Evolutionary conservation across 2,888 invertebrate genomes (phyloP).

Genomic region (Drosophila quinaria): DNA sequence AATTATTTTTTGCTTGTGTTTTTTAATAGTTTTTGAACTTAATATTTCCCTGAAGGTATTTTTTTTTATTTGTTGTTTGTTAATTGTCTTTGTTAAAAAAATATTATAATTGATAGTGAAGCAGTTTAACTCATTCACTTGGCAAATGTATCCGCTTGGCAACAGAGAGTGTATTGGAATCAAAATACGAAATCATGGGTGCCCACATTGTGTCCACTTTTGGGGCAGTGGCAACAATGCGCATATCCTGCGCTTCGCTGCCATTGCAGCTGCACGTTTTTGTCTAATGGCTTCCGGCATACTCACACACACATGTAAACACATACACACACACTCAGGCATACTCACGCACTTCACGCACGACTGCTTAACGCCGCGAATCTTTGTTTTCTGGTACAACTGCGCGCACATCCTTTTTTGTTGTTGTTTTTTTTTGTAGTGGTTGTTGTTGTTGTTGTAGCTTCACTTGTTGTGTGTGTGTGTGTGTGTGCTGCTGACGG

Average conservation of each 20-base stretch:
- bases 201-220: conserved; percentile 73
- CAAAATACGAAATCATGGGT: conserved; percentile 40
- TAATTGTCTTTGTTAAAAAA: no score
- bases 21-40: no score
- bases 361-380: conserved; percentile 76
- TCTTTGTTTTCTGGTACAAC: conserved; percentile 77
- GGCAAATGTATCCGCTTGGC: not conserved
- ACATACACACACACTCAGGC: conserved; percentile 8
- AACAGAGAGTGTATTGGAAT: conserved; percentile 33
- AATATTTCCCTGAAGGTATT: no score
- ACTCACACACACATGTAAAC: conserved; percentile 21
- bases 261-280: conserved; percentile 71
- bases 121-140: not conserved
- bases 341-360: conserved; percentile 72
- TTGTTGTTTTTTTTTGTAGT: conserved; percentile 23
- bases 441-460: conserved; percentile 14
- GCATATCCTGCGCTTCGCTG: conserved; percentile 65
- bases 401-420: conserved; percentile 66
- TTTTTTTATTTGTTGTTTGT: no score
- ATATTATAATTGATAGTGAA: not conserved
- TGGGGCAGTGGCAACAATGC: conserved; percentile 74
- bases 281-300: conserved; percentile 80
- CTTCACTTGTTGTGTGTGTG: conserved; percentile 52
- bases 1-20: no score
- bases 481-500: conserved; percentile 65